phyloP scores from a whole-genome alignment of 2,888 invertebrate genomes.

The Muscina levida region DNA sequence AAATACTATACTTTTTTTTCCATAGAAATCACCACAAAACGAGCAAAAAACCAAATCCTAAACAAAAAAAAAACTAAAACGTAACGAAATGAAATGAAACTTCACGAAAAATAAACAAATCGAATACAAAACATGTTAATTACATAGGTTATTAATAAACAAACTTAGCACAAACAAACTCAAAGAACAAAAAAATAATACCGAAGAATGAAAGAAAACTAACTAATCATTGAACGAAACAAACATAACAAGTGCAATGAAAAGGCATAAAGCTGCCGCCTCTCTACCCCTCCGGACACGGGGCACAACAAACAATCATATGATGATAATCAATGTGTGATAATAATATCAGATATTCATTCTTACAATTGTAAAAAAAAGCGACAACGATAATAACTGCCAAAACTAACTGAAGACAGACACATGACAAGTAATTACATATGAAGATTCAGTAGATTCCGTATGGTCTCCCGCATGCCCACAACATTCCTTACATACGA shows the following conservation, averaged over 20 bases:
- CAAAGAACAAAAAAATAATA: background rate
- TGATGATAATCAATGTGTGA: too few species aligned
- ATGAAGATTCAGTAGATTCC: background rate
- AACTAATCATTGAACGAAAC: background rate
- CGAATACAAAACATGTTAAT: constrained; percentile 33
- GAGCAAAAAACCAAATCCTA: background rate
- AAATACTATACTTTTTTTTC: constrained; percentile 20
- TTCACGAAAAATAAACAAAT: constrained; percentile 16
- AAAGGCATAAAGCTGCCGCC: background rate
- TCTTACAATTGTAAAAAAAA: background rate
- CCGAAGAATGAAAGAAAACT: background rate
- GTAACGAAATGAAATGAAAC: constrained; percentile 9
- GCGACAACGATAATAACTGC: background rate
- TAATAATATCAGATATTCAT: too few species aligned
- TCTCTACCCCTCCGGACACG: too few species aligned
- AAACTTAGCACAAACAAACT: background rate
- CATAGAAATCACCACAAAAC: constrained; percentile 13
- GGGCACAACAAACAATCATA: too few species aligned
- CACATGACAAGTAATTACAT: constrained; percentile 1
- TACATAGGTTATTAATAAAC: constrained; percentile 32
- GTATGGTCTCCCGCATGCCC: background rate
- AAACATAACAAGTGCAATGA: background rate
- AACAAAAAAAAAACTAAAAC: background rate
- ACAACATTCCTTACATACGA: background rate
- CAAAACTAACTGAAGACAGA: background rate